Evolutionary conservation across 2,113 vertebrate species (phyloP).

Genomic region (Cyprinodon variegatus): DNA sequence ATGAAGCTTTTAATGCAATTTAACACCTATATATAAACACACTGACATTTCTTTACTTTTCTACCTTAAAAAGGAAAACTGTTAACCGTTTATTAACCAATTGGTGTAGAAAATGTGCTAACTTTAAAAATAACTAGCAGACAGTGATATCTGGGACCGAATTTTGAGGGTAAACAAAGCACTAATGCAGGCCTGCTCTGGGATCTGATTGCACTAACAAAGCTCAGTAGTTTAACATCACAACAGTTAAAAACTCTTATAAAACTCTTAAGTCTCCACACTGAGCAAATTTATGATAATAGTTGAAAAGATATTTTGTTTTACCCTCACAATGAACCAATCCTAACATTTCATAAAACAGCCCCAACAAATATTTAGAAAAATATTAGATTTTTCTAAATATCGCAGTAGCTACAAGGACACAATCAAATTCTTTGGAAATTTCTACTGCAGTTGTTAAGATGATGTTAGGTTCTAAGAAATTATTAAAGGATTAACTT

Average conservation of each 20-base stretch:
- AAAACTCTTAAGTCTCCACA: not conserved
- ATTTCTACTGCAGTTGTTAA: not conserved
- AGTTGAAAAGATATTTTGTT: not conserved
- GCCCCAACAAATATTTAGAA: not conserved
- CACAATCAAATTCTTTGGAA: not conserved
- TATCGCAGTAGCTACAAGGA: too few species aligned
- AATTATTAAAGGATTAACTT: too few species aligned
- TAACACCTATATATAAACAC: conserved; percentile 10
- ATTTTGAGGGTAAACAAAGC: not conserved
- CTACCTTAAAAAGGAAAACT: not conserved
- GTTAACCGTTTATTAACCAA: conserved; percentile 38
- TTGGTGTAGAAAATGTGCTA: conserved; percentile 9
- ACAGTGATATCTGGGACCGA: not conserved
- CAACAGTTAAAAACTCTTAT: not conserved
- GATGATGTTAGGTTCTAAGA: not conserved
- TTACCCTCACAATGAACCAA: not conserved
- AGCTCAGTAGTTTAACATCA: not conserved
- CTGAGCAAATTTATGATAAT: conserved; percentile 2
- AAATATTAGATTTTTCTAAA: not conserved
- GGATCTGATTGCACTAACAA: not conserved
- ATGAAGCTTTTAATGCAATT: conserved; percentile 22
- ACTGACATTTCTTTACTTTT: not conserved
- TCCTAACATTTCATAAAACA: conserved; percentile 3
- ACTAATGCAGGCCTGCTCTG: not conserved
- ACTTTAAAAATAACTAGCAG: not conserved